A percentile compares a stretch with the other conserved stretches of the same genome.
Evolutionary conservation across 2,113 vertebrate genomes (phyloP).

Genomic region (Hyperopisus bebe): DNA sequence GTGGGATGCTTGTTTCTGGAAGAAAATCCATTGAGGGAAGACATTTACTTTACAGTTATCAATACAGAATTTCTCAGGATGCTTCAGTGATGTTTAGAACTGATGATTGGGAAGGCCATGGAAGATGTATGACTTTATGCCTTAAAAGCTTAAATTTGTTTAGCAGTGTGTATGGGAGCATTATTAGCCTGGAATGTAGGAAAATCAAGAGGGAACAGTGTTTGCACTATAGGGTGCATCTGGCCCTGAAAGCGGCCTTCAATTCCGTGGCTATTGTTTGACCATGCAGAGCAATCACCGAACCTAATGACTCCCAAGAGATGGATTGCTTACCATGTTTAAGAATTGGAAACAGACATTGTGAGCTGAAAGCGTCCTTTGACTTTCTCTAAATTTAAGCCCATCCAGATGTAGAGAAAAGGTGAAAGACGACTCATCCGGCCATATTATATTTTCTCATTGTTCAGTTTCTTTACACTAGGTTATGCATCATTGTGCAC

Average conservation of each 20-base stretch:
- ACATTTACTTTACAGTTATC: background rate
- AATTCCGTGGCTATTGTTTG: background rate
- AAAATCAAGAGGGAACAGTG: background rate
- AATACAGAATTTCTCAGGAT: background rate
- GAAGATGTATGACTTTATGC: background rate
- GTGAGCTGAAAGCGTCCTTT: background rate
- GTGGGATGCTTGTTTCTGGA: background rate
- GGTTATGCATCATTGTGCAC: background rate
- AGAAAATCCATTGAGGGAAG: background rate
- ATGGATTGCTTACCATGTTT: background rate
- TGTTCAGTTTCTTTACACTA: background rate
- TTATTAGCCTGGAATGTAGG: background rate
- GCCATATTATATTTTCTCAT: background rate
- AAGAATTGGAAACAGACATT: constrained; percentile 8
- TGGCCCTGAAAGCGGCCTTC: background rate
- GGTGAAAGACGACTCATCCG: background rate
- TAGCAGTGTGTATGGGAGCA: background rate
- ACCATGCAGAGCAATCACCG: background rate
- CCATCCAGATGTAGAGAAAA: constrained; percentile 4
- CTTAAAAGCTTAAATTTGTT: background rate
- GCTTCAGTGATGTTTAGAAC: background rate
- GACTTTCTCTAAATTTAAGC: background rate
- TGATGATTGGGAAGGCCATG: background rate
- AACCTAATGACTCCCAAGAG: background rate
- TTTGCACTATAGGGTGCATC: background rate